Evolutionary conservation across 2,113 vertebrate genomes (phyloP), one percentile per base, ranked within the genome.

Genomic region (Orthonyx spaldingii): DNA sequence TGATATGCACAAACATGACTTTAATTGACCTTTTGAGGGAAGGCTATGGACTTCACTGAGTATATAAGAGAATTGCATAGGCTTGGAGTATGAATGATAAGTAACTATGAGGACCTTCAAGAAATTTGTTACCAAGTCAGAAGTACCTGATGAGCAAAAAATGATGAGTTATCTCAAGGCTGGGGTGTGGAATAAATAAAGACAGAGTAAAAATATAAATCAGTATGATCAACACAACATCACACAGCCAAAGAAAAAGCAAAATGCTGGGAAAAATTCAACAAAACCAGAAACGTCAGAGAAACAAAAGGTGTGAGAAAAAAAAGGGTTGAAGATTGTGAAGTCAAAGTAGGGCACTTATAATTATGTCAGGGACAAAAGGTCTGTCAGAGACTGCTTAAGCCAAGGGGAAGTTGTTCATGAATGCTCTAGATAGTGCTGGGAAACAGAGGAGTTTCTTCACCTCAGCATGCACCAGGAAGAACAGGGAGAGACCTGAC

Each of bases 301-400:
- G 93, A 92, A 79, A 79, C 23, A 84, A 71, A 84, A 93, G 72
- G 68, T 74, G 59, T 83, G 33, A 84, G 80, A 84, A 94, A 80
- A 90, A 90, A 42, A 76, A 61, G 28, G 10, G 32, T 6, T 69
- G 87, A 69, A 84, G 13, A 26, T 14, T 39, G 41, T 59, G 50
- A 91, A 95, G 86, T 57, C 52, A 72, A 90, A 90, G 52, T 37
- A 75, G 21, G 26, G 33, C 56, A 84, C 95, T 82, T 84, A 55
- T 55, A 92, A 91, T 52, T 79, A 56, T 44, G 32, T 87, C 49
- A 89, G 72, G 94, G 87, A 80, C 82, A 94, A 97, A 97, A 93
- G 89, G 90, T 96, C 93, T 95, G 37, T 90, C 83, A 86, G 61
- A 82, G 16, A 65, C 78, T 77, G 12, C 24, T 68, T 68, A 84